Conservation (phyloP, 2,888 invertebrate genomes). For the Vanessa cardui region DNA sequence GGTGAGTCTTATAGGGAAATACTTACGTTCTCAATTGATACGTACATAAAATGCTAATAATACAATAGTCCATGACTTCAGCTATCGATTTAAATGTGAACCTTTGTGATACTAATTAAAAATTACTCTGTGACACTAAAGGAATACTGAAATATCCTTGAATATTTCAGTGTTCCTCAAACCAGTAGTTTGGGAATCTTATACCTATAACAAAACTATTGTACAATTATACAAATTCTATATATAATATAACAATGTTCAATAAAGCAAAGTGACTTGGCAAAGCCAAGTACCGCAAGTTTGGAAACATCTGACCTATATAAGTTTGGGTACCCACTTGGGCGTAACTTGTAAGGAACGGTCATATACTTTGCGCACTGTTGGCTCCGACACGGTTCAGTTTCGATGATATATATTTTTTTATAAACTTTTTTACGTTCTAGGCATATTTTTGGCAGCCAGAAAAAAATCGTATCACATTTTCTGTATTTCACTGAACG, state of each 20-base stretch:
- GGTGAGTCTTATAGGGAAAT: no score
- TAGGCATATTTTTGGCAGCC: background rate
- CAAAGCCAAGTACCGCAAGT: slow-evolving; percentile 30
- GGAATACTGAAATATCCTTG: no score
- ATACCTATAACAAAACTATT: background rate
- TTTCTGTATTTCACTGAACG: background rate
- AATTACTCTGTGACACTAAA: no score
- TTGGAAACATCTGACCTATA: slow-evolving; percentile 37
- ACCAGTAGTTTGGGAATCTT: background rate
- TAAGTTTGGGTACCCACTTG: slow-evolving; percentile 31
- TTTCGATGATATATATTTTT: background rate
- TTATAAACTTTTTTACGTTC: background rate
- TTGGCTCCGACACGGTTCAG: background rate
- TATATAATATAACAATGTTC: slow-evolving; percentile 14
- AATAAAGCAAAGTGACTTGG: slow-evolving; percentile 31
- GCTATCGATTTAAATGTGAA: no score
- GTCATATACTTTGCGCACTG: slow-evolving; percentile 10
- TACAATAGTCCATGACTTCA: no score
- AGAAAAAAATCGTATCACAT: background rate
- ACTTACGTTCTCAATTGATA: no score
- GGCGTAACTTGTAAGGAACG: slow-evolving; percentile 27
- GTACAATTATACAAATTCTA: slow-evolving; percentile 4
- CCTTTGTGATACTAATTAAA: no score
- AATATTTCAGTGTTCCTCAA: background rate
- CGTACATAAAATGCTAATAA: no score